Conservation (phyloP, 2,113 vertebrate genomes). For the Apeltes quadracus region DNA sequence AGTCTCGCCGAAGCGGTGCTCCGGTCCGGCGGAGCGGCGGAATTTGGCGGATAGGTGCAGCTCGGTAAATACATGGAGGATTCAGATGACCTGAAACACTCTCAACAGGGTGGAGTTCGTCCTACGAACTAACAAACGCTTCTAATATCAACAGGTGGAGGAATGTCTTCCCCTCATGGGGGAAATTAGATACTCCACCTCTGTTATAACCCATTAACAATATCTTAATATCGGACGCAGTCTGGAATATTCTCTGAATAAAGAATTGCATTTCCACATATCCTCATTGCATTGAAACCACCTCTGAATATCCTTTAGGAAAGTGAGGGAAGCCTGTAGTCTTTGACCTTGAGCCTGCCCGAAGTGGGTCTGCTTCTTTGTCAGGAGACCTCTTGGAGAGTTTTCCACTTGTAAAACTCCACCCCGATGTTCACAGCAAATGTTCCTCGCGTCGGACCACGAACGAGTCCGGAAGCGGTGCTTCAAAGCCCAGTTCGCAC, state of each 20-base stretch:
- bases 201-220: background rate
- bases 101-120: background rate
- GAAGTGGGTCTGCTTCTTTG: conserved; percentile 26
- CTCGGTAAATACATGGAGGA: conserved; percentile 91
- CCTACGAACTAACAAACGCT: background rate
- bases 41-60: conserved; percentile 88
- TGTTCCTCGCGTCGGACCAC: background rate
- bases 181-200: background rate
- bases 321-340: conserved; percentile 7
- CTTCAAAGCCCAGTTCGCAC: too few species aligned
- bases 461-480: background rate
- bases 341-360: conserved; percentile 57
- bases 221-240: background rate
- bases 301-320: background rate
- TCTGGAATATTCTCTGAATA: background rate
- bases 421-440: conserved; percentile 13
- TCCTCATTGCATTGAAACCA: background rate
- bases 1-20: background rate
- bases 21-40: conserved; percentile 12
- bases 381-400: conserved; percentile 7
- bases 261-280: background rate
- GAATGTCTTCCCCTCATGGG: background rate
- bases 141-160: background rate
- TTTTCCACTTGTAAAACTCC: conserved; percentile 1
- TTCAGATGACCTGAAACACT: background rate